Evolutionary conservation across 2,797 vertebrate genomes (phyloP), one percentile per base, ranked within the genome.

Genomic region (Sebastiscus albofasciatus): DNA sequence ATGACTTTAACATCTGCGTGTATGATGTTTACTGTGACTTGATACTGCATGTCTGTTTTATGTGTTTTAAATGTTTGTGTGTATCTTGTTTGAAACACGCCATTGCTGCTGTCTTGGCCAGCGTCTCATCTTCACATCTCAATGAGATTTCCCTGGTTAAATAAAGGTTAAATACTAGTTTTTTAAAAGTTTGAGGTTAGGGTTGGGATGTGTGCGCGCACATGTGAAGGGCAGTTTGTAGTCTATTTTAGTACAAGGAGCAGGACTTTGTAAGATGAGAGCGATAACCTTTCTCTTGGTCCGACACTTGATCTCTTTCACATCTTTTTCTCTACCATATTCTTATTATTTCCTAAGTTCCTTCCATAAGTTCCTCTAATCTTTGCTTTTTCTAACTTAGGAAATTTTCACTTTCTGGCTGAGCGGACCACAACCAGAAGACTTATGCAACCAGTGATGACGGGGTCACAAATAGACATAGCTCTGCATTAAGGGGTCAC

Each of bases 171-270:
- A 46, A 46, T 46, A 16, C 42, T 16, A 0, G 1, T 46, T 46
- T 46, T 18, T 26, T 16, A 46, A 27, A 20, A 7, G 10, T 24
- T 61, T 31, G 20, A 6, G 11, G 3, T 58, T 20, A 16, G 42
- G 13, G 18, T 12, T 39, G 4, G n/a, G 0, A 6, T 20, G 16
- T 60, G 18, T 70, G 33, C 3, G 11, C 12, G 5, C 5, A 5
- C 26, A 59, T 64, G 52, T 77, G 61, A 87, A 88, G 78, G 74
- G 61, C 77, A 90, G 58, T 64, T 13, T 71, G 70, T 6, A 22
- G 56, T 83, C 90, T 95, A 94, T 95, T 95, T 94, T 88, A 68
- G 90, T 86, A 55, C 46, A 71, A 87, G 89, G 76, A 84, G 66
- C 58, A 20, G 69, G 72, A 67, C 74, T 79, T 72, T 82, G 93